Evolutionary conservation across 1,140 invertebrate genomes (phyloP), one percentile per base, ranked within the genome.

Genomic region (Drosophila bocki): DNA sequence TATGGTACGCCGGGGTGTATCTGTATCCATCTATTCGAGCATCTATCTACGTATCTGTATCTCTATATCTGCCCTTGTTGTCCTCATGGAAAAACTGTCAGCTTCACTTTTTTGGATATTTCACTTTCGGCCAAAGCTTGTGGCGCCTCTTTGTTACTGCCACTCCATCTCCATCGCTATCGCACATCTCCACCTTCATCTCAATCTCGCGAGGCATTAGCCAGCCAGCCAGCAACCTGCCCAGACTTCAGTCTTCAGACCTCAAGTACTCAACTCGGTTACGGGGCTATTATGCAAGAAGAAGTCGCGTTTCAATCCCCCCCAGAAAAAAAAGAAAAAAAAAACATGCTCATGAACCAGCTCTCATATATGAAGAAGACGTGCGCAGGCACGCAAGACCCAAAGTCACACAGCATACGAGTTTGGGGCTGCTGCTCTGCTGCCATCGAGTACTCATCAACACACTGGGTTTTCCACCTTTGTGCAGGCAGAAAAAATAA

Each of bases 281-380:
- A 77, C 67, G 67, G 56, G 42, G 50, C 69, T 65, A 83, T 82
- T 88, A 90, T 88, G 84, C 84, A 88, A 88, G 84, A 88, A 88
- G 84, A 88, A 88, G 85, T 84, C 78, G 85, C 69, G 65, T 45
- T 72, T 71, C 64, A 71, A 61, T 78, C 79, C 57, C 56, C 65
- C 70, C 58, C 3, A n/a, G 15, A 29, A 15, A 15, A 15, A 6
- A 39, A 3, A 29, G 32, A 2, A 19, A 29, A 48, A 60, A 50
- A 39, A 35, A 42, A 35, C 57, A 54, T 3, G 64, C 80, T 68
- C 80, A 83, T 79, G 68, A 88, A 76, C 74, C 82, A 82, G 75
- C 71, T 82, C 75, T 88, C 85, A 87, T 87, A 75, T 59, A 37
- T 56, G 48, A 61, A 39, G 22, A 54, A 76, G 57, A 77, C 61